phyloP scores from a whole-genome alignment of 2,113 vertebrate species.

The Eudorcas thomsonii region DNA sequence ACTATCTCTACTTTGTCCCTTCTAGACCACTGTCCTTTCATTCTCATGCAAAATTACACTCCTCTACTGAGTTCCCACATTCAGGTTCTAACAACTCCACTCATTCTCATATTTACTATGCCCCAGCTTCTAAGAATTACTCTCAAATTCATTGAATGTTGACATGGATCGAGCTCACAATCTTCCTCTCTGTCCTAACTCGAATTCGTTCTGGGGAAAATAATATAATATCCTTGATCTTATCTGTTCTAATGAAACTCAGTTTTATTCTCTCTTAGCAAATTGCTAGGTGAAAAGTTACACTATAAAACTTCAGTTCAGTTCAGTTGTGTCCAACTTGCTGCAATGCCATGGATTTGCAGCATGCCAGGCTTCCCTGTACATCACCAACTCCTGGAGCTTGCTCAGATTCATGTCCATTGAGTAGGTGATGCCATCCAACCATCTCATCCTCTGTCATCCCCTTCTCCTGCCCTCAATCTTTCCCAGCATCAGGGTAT shows the following conservation, averaged over 20 bases:
- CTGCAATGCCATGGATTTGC: background rate
- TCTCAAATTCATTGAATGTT: background rate
- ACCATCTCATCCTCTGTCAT: background rate
- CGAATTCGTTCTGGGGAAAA: background rate
- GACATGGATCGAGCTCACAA: background rate
- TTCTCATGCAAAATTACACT: background rate
- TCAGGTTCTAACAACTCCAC: background rate
- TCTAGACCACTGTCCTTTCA: background rate
- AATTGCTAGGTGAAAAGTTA: background rate
- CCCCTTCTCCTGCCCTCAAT: background rate
- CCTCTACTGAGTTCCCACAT: background rate
- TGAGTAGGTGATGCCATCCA: background rate
- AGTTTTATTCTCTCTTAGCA: background rate
- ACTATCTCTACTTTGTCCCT: background rate
- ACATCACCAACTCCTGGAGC: background rate
- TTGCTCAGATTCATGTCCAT: background rate
- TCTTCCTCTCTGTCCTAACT: background rate
- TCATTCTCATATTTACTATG: background rate
- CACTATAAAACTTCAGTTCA: background rate
- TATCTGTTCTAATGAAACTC: background rate
- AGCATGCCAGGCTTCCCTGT: background rate
- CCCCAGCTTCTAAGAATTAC: background rate
- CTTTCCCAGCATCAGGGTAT: background rate
- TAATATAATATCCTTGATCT: background rate
- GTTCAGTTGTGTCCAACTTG: background rate